phyloP scores from a whole-genome alignment of 2,113 vertebrate genomes.

The Aplodontia rufa region DNA sequence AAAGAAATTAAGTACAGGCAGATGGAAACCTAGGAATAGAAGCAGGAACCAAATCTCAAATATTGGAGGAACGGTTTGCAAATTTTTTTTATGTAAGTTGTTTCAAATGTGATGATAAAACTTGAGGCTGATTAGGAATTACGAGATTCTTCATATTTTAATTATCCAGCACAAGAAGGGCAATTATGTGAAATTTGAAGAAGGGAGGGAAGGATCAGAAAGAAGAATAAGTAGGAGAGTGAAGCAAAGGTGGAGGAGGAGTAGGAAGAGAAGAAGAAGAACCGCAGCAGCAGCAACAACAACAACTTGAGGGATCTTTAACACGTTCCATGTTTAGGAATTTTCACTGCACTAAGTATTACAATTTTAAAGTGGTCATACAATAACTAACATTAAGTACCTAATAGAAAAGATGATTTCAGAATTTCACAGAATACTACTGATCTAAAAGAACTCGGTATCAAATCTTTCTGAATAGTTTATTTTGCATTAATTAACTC shows the following conservation, averaged over 20 bases:
- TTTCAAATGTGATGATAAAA: conserved; percentile 43
- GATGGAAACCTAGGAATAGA: conserved; percentile 65
- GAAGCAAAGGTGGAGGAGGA: no score
- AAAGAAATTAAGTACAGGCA: conserved; percentile 42
- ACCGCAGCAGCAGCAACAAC: no score
- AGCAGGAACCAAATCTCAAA: conserved; percentile 59
- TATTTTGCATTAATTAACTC: conserved; percentile 38
- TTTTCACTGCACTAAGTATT: background rate
- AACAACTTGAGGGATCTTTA: background rate
- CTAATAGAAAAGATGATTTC: conserved; percentile 25
- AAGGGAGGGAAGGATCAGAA: background rate
- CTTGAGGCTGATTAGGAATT: background rate
- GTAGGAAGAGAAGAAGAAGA: background rate
- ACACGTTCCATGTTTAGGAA: background rate
- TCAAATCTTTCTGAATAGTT: conserved; percentile 52
- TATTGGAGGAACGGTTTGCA: conserved; percentile 1
- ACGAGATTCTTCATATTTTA: conserved; percentile 26
- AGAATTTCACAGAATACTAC: background rate
- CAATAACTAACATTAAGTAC: background rate
- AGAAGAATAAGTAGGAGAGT: background rate
- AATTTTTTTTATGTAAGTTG: conserved; percentile 48
- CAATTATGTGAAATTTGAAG: background rate
- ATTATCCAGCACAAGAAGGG: background rate
- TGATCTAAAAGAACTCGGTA: conserved; percentile 4
- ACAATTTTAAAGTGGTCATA: background rate